phyloP scores from a whole-genome alignment of 1,140 invertebrate species.

The Musca vetustissima region DNA sequence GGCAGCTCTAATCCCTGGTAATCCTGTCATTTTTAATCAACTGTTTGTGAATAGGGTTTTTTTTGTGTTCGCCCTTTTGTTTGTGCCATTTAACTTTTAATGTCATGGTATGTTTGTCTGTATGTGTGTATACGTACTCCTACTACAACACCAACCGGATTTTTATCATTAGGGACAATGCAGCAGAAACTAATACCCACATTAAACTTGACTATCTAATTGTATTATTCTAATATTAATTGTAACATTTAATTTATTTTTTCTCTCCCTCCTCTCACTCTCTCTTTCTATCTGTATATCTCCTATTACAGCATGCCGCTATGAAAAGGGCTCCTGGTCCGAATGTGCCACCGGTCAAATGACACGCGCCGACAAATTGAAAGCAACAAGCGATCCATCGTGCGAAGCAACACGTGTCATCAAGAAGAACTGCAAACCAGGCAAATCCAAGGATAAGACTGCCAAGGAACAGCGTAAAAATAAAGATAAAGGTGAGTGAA shows the following conservation, averaged over 20 bases:
- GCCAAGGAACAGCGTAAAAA: constrained; percentile 55
- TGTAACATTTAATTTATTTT: neutral
- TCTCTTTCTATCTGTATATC: constrained; percentile 3
- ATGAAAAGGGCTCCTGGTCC: constrained; percentile 80
- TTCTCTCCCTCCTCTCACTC: neutral
- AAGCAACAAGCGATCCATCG: constrained; percentile 69
- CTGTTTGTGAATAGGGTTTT: too few relatives aligned
- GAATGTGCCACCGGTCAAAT: constrained; percentile 71
- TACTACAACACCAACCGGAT: too few relatives aligned
- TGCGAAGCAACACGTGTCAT: constrained; percentile 71
- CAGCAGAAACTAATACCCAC: too few relatives aligned
- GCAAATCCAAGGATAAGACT: constrained; percentile 55
- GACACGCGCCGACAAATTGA: constrained; percentile 70
- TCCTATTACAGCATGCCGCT: constrained; percentile 66
- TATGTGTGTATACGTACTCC: too few relatives aligned
- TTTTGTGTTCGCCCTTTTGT: too few relatives aligned
- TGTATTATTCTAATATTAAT: too few relatives aligned
- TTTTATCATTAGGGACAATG: too few relatives aligned
- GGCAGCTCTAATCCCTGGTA: too few relatives aligned
- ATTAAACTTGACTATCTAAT: too few relatives aligned
- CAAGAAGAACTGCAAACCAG: constrained; percentile 72
- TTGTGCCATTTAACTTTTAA: too few relatives aligned
- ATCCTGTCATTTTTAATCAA: too few relatives aligned
- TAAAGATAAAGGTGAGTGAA: constrained; percentile 50
- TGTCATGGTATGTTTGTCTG: too few relatives aligned